Conservation (phyloP, 2,797 vertebrate species). For the Pogoniulus pusillus region DNA sequence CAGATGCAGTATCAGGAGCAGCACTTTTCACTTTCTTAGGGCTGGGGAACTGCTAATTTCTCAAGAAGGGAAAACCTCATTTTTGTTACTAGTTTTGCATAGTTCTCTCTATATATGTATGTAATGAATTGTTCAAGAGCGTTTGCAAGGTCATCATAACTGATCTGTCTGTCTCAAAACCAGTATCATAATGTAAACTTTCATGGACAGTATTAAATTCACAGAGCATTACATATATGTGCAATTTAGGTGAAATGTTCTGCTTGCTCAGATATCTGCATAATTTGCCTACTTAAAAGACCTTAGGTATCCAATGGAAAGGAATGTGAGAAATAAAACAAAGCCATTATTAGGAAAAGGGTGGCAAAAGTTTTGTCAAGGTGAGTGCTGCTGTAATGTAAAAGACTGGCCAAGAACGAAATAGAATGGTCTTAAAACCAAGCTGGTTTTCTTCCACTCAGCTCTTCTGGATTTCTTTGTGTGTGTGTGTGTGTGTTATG, state of each 20-base stretch:
- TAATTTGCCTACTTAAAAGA: background rate
- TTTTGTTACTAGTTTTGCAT: conserved; percentile 44
- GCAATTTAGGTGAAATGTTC: background rate
- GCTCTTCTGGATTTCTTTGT: background rate
- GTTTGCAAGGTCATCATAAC: conserved; percentile 19
- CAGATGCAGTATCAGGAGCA: conserved; percentile 46
- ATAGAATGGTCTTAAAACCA: background rate
- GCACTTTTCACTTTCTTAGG: conserved; percentile 47
- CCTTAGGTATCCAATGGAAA: background rate
- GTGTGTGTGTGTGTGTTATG: too few relatives aligned
- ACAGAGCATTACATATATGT: background rate
- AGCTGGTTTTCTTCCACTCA: background rate
- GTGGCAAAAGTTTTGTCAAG: background rate
- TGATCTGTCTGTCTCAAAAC: background rate
- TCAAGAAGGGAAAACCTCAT: conserved; percentile 17
- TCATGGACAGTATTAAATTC: conserved; percentile 21
- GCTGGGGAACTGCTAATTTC: conserved; percentile 46
- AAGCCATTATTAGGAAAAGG: background rate
- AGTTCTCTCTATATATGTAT: background rate
- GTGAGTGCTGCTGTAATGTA: background rate
- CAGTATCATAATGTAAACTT: conserved; percentile 12
- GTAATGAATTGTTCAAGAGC: conserved; percentile 30
- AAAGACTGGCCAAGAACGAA: background rate
- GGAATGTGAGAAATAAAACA: background rate
- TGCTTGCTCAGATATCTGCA: background rate